Evolutionary conservation across 1,140 invertebrate species (phyloP), one percentile per base, ranked within the genome.

Genomic region (Conus betulinus): DNA sequence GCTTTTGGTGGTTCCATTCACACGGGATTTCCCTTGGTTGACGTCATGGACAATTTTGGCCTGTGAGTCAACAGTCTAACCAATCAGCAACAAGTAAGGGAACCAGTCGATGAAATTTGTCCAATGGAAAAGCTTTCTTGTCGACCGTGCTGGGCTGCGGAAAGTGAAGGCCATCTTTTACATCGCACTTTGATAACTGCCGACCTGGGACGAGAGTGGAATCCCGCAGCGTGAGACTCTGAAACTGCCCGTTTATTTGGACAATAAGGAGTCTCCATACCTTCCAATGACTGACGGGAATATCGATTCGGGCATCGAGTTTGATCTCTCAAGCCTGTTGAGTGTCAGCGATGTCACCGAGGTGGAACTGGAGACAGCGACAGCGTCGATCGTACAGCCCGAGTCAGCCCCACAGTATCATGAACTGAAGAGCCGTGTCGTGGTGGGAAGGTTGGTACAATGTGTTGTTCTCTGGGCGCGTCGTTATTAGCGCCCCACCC

Each of bases 351-450:
- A 78, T 78, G 67, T 57, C 23, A 20, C 74, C 74, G 85, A 87
- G 67, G 25, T 85, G 63, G 84, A 55, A 15, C 15, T 85, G 25
- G 85, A 87, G 20, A 51, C 23, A 0, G n/a, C 81, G 5, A 52
- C 82, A 17, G 39, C 79, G 15, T 10, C 27, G 5, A 17, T 81
- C 17, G 27, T 8, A 53, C 79, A 81, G 23, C 39, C 79, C 39
- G 79, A 52, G 7, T 60, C 85, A n/a, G 10, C 84, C 8, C 71
- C 63, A 0, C 17, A 84, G 20, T 88, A 84, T 25, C 81, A 88
- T 84, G 87, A 88, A 84, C 81, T 88, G 82, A 88, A 88, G 71
- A 88, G 87, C 51, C 57, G 63, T 20, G 87, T 84, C 23, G 87
- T 88, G 20, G 87, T 84, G 7, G 87, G 82, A 84, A 88, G 87